These are phyloP conservation scores for Chrosomus eos DNA, from an alignment of 2,797 vertebrate genomes.

Conservation along the genomic window DNA sequence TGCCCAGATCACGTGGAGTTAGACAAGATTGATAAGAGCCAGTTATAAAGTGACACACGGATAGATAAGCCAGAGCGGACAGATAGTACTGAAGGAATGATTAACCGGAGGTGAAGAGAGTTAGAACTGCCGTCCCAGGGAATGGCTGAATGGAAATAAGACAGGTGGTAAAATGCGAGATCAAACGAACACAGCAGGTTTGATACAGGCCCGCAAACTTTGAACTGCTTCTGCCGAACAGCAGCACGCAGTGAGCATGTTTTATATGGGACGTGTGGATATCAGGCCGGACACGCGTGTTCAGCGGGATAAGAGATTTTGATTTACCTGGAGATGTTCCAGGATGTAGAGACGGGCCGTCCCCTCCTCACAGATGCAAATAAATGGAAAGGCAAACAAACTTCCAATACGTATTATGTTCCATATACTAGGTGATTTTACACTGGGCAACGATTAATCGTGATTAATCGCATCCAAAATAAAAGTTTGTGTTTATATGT, in stretches of 20 bases:
- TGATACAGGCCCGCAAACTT: conserved; percentile 73
- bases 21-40: conserved; percentile 81
- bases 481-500: too few species aligned
- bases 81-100: conserved; percentile 91
- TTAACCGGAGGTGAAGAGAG: conserved; percentile 81
- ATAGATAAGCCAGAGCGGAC: conserved; percentile 91
- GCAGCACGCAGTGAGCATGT: not conserved
- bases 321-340: conserved; percentile 10
- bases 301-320: not conserved
- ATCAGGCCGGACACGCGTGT: conserved; percentile 14
- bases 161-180: conserved; percentile 77
- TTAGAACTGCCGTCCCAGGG: conserved; percentile 67
- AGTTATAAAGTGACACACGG: conserved; percentile 97
- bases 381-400: conserved; percentile 16
- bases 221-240: conserved; percentile 63
- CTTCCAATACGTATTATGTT: not conserved
- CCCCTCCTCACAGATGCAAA: conserved; percentile 46
- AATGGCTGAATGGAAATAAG: conserved; percentile 65
- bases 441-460: too few species aligned
- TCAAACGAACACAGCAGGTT: conserved; percentile 78
- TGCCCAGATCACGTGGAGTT: conserved; percentile 71
- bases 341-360: not conserved
- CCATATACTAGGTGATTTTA: not conserved
- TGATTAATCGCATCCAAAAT: too few species aligned
- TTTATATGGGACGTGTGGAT: conserved; percentile 17